These are phyloP conservation scores for Pseudanteris insignis DNA, from an alignment of 2,888 invertebrate species.

Conservation along the genomic window DNA sequence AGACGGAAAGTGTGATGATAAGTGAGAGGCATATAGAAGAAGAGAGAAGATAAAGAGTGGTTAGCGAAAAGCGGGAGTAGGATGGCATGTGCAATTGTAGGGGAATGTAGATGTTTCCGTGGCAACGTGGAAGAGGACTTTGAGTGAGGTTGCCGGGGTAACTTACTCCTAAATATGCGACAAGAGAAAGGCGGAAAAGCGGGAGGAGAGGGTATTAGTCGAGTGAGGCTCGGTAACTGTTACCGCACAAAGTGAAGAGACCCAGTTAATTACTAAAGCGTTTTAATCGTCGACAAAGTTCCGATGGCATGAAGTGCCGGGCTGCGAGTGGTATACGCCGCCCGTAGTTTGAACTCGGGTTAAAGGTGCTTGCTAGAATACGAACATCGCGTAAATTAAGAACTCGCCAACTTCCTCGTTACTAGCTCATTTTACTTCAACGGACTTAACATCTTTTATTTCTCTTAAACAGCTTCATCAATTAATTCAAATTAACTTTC, in stretches of 20 bases:
- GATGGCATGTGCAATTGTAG: conserved; percentile 9
- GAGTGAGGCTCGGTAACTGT: conserved; percentile 55
- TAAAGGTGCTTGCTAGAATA: conserved; percentile 53
- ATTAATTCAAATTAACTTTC: not conserved
- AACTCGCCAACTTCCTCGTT: conserved; percentile 54
- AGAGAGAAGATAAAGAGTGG: too few relatives aligned
- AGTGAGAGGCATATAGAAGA: too few relatives aligned
- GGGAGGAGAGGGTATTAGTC: conserved; percentile 43
- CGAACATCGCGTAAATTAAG: conserved; percentile 63
- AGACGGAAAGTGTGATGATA: too few relatives aligned
- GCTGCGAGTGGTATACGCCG: conserved; percentile 47
- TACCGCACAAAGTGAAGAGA: conserved; percentile 65
- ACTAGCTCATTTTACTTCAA: conserved; percentile 28
- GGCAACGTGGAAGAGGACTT: conserved; percentile 60
- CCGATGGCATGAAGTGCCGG: conserved; percentile 55
- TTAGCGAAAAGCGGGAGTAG: too few relatives aligned
- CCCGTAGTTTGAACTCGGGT: conserved; percentile 43
- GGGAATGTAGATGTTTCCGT: conserved; percentile 55
- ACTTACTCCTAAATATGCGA: conserved; percentile 58
- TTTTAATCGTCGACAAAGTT: conserved; percentile 67
- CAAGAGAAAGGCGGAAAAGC: conserved; percentile 42
- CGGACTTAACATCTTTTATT: not conserved
- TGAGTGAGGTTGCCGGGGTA: conserved; percentile 57
- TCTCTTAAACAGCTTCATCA: not conserved
- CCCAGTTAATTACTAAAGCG: conserved; percentile 67